phyloP scores from a whole-genome alignment of 1,140 invertebrate genomes.

The Coenobita brevimanus region DNA sequence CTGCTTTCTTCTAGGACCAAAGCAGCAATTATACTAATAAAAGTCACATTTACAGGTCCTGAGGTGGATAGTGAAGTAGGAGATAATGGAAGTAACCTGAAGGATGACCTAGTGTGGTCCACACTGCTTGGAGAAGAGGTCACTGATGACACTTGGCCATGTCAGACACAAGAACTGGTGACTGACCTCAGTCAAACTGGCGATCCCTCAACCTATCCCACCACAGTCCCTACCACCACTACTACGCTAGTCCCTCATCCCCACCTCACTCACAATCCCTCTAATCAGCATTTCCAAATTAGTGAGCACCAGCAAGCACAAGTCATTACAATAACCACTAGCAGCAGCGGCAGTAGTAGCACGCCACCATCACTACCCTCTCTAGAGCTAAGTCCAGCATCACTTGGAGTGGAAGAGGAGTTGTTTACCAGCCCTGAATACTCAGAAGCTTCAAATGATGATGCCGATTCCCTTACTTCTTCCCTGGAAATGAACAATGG shows the following conservation, averaged over 20 bases:
- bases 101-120: constrained; percentile 65
- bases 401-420: constrained; percentile 67
- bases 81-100: constrained; percentile 33
- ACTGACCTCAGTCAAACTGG: constrained; percentile 68
- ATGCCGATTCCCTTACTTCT: constrained; percentile 57
- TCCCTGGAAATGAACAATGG: constrained; percentile 56
- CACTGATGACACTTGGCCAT: constrained; percentile 59
- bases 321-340: constrained; percentile 23
- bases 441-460: constrained; percentile 68
- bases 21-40: too few relatives aligned
- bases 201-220: constrained; percentile 68
- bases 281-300: background rate
- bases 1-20: too few relatives aligned
- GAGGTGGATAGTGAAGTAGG: constrained; percentile 29
- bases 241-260: background rate
- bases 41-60: constrained; percentile 42
- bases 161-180: constrained; percentile 65
- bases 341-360: constrained; percentile 26
- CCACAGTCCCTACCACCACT: constrained; percentile 36
- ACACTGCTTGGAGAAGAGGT: constrained; percentile 59
- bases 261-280: constrained; percentile 18
- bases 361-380: constrained; percentile 52
- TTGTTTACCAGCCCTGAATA: constrained; percentile 66
- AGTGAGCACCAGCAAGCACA: background rate
- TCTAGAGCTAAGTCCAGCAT: constrained; percentile 66